A percentile compares a stretch with the other conserved stretches of the same genome.
Evolutionary conservation across 92 coral and sea anemone species (phyloP).

Genomic region (Phenganax marumi): DNA sequence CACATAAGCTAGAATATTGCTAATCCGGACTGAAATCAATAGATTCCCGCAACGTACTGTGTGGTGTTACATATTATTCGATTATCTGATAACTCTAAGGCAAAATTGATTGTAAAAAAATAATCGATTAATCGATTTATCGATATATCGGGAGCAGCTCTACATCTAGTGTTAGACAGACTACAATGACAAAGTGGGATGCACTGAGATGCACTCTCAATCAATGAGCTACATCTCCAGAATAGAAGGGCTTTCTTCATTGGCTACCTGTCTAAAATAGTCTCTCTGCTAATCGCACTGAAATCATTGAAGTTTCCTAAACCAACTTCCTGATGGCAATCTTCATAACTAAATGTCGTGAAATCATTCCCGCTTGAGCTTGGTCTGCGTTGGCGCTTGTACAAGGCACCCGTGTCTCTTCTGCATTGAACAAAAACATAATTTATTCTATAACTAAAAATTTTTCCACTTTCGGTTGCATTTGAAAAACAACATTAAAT

Average conservation of each 20-base stretch:
- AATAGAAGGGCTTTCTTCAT: background rate
- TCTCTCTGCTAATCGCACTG: conserved; percentile 68
- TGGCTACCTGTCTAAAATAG: conserved; percentile 2
- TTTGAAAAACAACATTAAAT: too few relatives aligned
- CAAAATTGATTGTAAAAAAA: too few relatives aligned
- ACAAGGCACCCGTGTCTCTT: conserved; percentile 11
- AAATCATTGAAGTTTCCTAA: conserved; percentile 94
- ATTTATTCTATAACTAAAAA: background rate
- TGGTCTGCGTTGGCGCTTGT: conserved; percentile 27
- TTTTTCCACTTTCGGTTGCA: background rate
- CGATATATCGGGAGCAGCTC: too few relatives aligned
- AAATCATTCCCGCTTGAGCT: conserved; percentile 1
- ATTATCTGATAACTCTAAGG: too few relatives aligned
- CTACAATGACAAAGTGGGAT: too few relatives aligned
- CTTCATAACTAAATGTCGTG: conserved; percentile 25
- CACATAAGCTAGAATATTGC: too few relatives aligned
- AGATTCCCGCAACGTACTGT: too few relatives aligned
- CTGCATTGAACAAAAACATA: background rate
- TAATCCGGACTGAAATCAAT: too few relatives aligned
- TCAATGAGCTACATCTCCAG: background rate
- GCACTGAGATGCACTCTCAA: background rate
- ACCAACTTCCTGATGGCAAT: conserved; percentile 76
- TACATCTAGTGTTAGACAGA: too few relatives aligned
- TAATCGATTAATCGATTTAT: too few relatives aligned
- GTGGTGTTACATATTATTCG: too few relatives aligned